Conservation (phyloP, 1,140 invertebrate genomes). For the Lasioglossum baleicum region DNA sequence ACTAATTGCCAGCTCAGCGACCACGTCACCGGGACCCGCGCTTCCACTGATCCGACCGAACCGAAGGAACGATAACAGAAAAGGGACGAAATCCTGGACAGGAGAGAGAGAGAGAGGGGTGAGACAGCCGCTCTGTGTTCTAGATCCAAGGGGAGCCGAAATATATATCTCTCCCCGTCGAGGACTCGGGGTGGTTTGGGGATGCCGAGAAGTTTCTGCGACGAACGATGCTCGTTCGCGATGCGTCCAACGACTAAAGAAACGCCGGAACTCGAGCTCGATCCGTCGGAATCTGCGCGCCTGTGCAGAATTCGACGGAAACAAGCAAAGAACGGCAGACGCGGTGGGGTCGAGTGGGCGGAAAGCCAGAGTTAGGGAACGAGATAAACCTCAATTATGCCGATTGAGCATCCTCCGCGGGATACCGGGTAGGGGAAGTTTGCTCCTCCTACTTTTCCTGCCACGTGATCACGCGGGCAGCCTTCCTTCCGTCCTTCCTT, state of each 20-base stretch:
- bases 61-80: conserved; percentile 33
- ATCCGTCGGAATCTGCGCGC: conserved; percentile 1
- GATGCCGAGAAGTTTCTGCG: background rate
- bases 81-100: conserved; percentile 39
- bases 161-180: conserved; percentile 8
- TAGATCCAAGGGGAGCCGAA: conserved; percentile 6
- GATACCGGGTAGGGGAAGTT: conserved; percentile 70
- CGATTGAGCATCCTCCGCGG: conserved; percentile 71
- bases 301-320: conserved; percentile 18
- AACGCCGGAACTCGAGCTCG: conserved; percentile 3
- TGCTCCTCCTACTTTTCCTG: conserved; percentile 74
- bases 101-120: no score
- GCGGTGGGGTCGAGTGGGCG: conserved; percentile 56
- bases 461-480: conserved; percentile 72
- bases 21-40: conserved; percentile 60
- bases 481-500: conserved; percentile 60
- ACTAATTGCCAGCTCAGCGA: conserved; percentile 63
- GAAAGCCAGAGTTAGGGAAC: conserved; percentile 65
- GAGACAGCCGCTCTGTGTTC: background rate
- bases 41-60: conserved; percentile 32
- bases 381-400: conserved; percentile 75
- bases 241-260: background rate
- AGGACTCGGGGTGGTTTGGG: background rate
- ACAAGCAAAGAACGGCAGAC: conserved; percentile 6
- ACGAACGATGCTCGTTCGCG: background rate